These are phyloP conservation scores for Myiozetetes cayanensis DNA, from an alignment of 2,113 vertebrate genomes.

Conservation along the genomic window DNA sequence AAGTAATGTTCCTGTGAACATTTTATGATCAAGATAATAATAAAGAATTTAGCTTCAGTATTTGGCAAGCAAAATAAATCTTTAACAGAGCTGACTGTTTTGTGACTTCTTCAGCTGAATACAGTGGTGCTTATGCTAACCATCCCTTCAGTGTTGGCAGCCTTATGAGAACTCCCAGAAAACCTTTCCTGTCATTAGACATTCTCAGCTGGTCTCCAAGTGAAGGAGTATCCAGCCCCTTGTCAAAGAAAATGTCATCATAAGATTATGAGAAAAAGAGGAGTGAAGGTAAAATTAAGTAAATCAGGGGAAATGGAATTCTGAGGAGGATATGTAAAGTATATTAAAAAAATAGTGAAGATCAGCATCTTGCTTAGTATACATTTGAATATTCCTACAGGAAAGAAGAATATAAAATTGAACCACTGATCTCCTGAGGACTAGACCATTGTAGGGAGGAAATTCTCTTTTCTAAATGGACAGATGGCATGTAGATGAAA, in stretches of 20 bases:
- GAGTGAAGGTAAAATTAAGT: conserved; percentile 57
- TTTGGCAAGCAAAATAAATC: conserved; percentile 53
- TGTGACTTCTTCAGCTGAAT: conserved; percentile 52
- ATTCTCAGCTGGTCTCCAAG: conserved; percentile 48
- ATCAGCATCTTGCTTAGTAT: conserved; percentile 24
- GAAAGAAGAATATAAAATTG: conserved; percentile 34
- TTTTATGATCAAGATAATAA: conserved; percentile 62
- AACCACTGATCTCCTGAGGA: conserved; percentile 26
- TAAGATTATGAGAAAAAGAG: conserved; percentile 46
- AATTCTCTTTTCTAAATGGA: not conserved
- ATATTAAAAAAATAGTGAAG: conserved; percentile 37
- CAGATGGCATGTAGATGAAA: not conserved
- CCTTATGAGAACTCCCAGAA: conserved; percentile 21
- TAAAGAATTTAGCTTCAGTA: conserved; percentile 49
- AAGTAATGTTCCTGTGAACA: conserved; percentile 32
- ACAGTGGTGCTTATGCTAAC: conserved; percentile 46
- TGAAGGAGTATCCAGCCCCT: conserved; percentile 28
- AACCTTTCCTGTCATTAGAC: conserved; percentile 44
- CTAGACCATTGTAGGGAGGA: not conserved
- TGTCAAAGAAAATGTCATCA: conserved; percentile 61
- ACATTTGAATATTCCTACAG: conserved; percentile 41
- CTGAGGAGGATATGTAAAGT: conserved; percentile 47
- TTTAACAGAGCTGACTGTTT: conserved; percentile 37
- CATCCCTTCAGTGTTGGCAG: not conserved
- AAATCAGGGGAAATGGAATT: conserved; percentile 39